Evolutionary conservation across 2,888 invertebrate species (phyloP), one percentile per base, ranked within the genome.

Genomic region (Lordiphosa fenestrarum): DNA sequence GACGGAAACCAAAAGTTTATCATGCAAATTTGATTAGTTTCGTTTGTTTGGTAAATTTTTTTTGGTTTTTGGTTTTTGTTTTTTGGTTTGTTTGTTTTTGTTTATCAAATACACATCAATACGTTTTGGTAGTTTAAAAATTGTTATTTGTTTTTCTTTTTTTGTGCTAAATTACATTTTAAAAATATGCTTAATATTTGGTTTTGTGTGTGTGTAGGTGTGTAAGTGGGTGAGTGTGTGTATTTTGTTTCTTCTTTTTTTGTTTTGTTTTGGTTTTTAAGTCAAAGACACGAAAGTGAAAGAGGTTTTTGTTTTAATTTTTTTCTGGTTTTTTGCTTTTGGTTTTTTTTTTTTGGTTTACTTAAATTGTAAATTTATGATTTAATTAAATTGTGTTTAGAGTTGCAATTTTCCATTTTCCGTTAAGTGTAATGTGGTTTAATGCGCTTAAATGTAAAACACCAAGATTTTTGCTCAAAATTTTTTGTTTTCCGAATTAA

Each of bases 251-350:
- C 19, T 19, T 19, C 19, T 2, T 19, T 6, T 48, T 50, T 59
- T 61, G 69, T 71, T 73, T 75, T 65, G 55, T 53, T 62, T 73
- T 82, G 70, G 70, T 65, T 76, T 75, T 86, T 84, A 77, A 87
- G 87, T 88, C 87, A 88, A 88, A 88, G 88, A 89, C 88, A 89
- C 88, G 87, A 88, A 88, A 88, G 88, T 89, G 88, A 89, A 88
- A 88, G 88, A 88, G 87, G 87, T 88, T 86, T 82, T 80, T 73
- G 73, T 74, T 78, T 82, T 82, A 72, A 57, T 61, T 62, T 71
- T 15, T 71, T 55, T 40, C 78, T 69, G 19, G 19, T 19, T 61
- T 55, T 59, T 65, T 52, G 1, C 0, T 23, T 23, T 82, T 78
- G 73, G 71, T 74, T 82, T 65, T 61, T 46, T 58, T 37, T 61